These are phyloP conservation scores for Penaeus chinensis DNA, from an alignment of 1,140 invertebrate species.

Conservation along the genomic window DNA sequence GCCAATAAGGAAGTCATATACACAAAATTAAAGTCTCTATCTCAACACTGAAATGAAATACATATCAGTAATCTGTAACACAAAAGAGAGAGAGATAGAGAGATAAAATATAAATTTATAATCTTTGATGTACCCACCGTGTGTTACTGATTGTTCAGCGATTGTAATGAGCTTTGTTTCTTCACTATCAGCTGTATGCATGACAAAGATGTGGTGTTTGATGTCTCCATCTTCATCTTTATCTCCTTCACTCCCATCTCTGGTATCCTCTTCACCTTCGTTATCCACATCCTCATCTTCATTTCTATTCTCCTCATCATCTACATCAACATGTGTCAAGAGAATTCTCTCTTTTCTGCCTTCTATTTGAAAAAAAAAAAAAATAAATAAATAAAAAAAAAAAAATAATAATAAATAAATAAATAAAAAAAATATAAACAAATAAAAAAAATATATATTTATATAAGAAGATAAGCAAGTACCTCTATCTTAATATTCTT, in stretches of 20 bases:
- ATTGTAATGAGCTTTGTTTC: conserved; percentile 51
- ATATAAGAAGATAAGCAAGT: no score
- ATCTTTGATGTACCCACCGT: neutral
- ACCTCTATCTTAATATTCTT: no score
- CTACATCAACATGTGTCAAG: conserved; percentile 24
- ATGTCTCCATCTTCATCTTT: conserved; percentile 26
- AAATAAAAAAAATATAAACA: no score
- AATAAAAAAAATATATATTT: no score
- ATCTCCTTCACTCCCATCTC: conserved; percentile 12
- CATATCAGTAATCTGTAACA: no score
- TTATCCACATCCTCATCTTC: neutral
- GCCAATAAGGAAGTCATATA: no score
- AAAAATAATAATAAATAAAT: no score
- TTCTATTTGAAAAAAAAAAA: neutral
- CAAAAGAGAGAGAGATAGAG: no score
- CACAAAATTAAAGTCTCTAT: no score
- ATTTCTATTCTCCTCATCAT: neutral
- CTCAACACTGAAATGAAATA: no score
- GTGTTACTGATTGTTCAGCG: conserved; percentile 27
- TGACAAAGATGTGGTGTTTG: conserved; percentile 52
- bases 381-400: no score
- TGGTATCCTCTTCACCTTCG: conserved; percentile 12
- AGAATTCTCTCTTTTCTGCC: conserved; percentile 22
- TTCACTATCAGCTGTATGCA: conserved; percentile 44
- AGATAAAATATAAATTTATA: no score